A percentile compares a stretch with the other conserved stretches of the same genome.
Conservation (phyloP, 2,797 vertebrate genomes). For the Enoplosus armatus region DNA sequence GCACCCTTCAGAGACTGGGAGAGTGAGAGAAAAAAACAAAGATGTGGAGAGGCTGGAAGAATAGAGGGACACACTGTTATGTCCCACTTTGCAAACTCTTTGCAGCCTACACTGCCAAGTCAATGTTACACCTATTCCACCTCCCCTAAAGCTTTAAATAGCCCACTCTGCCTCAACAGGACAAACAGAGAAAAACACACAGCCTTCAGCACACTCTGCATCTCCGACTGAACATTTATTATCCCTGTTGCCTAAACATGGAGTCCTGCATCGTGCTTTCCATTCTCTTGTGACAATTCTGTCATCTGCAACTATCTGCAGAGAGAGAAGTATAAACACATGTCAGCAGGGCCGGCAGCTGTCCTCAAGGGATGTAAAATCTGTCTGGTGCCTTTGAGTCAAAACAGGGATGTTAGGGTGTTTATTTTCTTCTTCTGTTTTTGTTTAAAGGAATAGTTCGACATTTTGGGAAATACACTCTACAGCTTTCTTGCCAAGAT, state of each 20-base stretch:
- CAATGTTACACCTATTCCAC: constrained; percentile 77
- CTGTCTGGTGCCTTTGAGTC: constrained; percentile 11
- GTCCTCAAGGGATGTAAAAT: constrained; percentile 12
- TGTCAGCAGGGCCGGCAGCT: constrained; percentile 14
- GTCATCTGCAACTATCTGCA: constrained; percentile 34
- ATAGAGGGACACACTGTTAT: constrained; percentile 54
- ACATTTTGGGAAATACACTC: not conserved
- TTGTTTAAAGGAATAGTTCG: not conserved
- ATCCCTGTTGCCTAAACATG: constrained; percentile 52
- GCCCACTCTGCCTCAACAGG: constrained; percentile 58
- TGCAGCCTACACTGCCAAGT: constrained; percentile 74
- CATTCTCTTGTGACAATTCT: constrained; percentile 35
- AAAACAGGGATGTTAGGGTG: not conserved
- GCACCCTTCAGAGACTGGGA: constrained; percentile 38
- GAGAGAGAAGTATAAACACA: constrained; percentile 38
- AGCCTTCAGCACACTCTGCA: constrained; percentile 49
- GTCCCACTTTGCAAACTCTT: constrained; percentile 83
- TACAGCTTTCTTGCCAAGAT: not conserved
- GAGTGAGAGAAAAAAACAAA: constrained; percentile 27
- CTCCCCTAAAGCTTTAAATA: constrained; percentile 76
- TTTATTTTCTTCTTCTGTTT: not conserved
- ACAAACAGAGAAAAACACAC: constrained; percentile 58
- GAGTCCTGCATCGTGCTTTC: constrained; percentile 23
- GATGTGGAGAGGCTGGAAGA: constrained; percentile 38
- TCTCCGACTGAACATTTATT: constrained; percentile 49